phyloP scores from a whole-genome alignment of 2,888 invertebrate genomes.

The Erebia ligea region DNA sequence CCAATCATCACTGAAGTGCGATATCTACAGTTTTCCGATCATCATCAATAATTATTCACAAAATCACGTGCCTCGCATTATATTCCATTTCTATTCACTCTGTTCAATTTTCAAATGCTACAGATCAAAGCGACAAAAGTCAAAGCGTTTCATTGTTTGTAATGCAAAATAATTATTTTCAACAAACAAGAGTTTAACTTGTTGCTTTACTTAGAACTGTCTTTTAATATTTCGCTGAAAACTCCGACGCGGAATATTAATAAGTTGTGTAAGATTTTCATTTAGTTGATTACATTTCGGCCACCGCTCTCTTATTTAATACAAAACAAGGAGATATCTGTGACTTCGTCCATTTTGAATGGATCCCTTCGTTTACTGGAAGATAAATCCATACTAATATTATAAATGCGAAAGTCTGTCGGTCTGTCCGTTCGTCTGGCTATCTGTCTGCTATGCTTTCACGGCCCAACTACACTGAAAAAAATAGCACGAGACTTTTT shows the following conservation, averaged over 20 bases:
- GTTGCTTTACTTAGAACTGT: constrained; percentile 42
- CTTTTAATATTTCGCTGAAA: constrained; percentile 39
- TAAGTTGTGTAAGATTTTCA: constrained; percentile 41
- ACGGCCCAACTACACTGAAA: too few species aligned
- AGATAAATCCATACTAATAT: too few species aligned
- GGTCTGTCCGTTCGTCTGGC: too few species aligned
- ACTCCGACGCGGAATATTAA: constrained; percentile 40
- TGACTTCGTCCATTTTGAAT: neutral
- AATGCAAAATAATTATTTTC: constrained; percentile 44
- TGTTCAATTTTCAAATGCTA: constrained; percentile 26
- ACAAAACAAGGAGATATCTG: neutral
- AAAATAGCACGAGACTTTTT: too few species aligned
- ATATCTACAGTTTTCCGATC: neutral
- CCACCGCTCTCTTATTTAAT: constrained; percentile 36
- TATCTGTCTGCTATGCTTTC: too few species aligned
- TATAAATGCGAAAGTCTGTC: too few species aligned
- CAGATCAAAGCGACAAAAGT: constrained; percentile 42
- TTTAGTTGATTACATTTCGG: constrained; percentile 42
- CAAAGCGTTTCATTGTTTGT: constrained; percentile 41
- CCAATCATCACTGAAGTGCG: neutral
- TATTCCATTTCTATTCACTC: constrained; percentile 15
- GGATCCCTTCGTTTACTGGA: neutral
- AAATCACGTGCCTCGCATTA: constrained; percentile 3
- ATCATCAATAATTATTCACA: neutral
- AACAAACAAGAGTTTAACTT: constrained; percentile 43